Evolutionary conservation across 2,113 vertebrate species (phyloP), one percentile per base, ranked within the genome.

Genomic region (Hippopotamus amphibius): DNA sequence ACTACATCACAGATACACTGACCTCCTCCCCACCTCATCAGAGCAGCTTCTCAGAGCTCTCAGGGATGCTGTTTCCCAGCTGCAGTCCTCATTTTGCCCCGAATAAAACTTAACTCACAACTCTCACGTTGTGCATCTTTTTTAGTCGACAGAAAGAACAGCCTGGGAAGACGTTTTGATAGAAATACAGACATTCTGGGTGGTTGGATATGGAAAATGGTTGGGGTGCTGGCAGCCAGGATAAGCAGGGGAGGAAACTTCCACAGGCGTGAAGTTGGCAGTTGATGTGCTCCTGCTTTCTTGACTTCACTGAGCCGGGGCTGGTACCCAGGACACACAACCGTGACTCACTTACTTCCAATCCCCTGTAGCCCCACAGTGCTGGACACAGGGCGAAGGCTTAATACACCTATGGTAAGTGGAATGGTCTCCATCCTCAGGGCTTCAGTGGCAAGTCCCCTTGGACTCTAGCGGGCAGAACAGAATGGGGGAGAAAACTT

Each of bases 201-300:
- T 5, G 28, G n/a, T 4, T 43, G 16, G 30, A 19, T 1, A 0
- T 0, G 2, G 76, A 48, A 7, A 10, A 3, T 0, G 2, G 21
- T 1, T 7, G n/a, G 13, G 65, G 5, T 19, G 33, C 0, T 9
- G 24, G 37, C 30, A 3, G 22, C 50, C 16, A 4, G 13, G 12
- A 6, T 0, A 2, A 0, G 2, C 12, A 2, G 10, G 26, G 48
- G 7, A 7, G 1, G n/a, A 2, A 3, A 7, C 1, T 26, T 48
- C 37, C 28, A 12, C 0, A 24, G 30, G 9, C 0, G 2, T 7
- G n/a, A 10, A 1, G 4, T 1, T 3, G 9, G 15, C 12, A 0
- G 26, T 1, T 28, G 22, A 7, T 3, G 12, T n/a, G 24, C 6
- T 53, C 43, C 37, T 0, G 48, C 26, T 57, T 28, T 7, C 0